A percentile compares a stretch with the other conserved stretches of the same genome.
Evolutionary conservation across 2,797 vertebrate genomes (phyloP).

Genomic region (Oreochromis mossambicus): DNA sequence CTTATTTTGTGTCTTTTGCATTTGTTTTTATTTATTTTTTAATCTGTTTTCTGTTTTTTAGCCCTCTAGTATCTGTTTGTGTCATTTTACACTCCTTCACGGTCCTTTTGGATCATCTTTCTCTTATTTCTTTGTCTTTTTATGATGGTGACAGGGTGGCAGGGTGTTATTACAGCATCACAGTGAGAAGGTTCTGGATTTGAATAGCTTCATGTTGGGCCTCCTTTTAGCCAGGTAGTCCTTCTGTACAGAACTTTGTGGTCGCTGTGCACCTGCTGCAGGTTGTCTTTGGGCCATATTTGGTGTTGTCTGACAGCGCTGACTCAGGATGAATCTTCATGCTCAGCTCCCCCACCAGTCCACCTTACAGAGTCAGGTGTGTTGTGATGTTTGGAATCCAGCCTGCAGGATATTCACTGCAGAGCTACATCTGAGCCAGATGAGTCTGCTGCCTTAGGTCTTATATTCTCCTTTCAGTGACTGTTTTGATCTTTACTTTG

Average conservation of each 20-base stretch:
- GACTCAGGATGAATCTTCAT: background rate
- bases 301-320: background rate
- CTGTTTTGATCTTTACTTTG: background rate
- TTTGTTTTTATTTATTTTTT: background rate
- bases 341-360: accelerated
- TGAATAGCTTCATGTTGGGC: background rate
- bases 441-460: background rate
- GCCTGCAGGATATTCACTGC: background rate
- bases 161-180: background rate
- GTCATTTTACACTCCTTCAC: background rate
- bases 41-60: background rate
- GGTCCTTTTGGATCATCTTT: background rate
- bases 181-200: background rate
- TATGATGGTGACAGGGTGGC: background rate
- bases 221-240: background rate
- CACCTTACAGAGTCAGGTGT: background rate
- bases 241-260: background rate
- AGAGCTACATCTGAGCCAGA: background rate
- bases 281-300: background rate
- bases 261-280: background rate
- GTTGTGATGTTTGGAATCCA: background rate
- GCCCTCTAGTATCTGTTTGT: accelerated
- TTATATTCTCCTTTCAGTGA: accelerated
- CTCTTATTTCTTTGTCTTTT: background rate
- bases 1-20: background rate